phyloP scores from a whole-genome alignment of 2,113 vertebrate genomes.

The Petroica traversi region DNA sequence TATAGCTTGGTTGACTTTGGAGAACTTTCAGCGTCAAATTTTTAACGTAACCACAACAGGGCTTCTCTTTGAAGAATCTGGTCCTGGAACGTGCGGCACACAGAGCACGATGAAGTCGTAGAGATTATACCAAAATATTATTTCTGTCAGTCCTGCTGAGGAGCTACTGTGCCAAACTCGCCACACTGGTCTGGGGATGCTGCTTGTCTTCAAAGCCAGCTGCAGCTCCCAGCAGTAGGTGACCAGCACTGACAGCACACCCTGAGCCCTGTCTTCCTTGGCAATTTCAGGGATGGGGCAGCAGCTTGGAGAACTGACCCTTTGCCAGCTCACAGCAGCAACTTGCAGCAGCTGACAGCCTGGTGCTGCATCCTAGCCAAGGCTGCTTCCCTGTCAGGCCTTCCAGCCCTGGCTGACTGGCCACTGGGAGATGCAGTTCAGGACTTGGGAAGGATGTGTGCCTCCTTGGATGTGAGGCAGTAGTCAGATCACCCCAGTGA shows the following conservation, averaged over 20 bases:
- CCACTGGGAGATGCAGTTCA: neutral
- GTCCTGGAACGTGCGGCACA: neutral
- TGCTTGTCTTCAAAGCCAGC: neutral
- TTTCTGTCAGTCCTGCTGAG: neutral
- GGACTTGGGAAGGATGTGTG: neutral
- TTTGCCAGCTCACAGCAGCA: neutral
- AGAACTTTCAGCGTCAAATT: slow-evolving; percentile 14
- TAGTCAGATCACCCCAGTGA: neutral
- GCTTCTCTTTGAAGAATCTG: neutral
- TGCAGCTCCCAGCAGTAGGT: neutral
- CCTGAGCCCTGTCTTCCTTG: neutral
- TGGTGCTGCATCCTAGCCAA: neutral
- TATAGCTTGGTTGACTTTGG: slow-evolving; percentile 33
- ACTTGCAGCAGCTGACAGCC: neutral
- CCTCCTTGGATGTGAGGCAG: neutral
- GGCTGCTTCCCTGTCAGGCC: neutral
- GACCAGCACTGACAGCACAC: neutral
- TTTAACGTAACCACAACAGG: slow-evolving; percentile 1
- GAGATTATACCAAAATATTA: neutral
- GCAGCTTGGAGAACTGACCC: neutral
- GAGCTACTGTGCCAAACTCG: neutral
- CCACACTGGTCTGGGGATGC: neutral
- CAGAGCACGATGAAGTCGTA: neutral
- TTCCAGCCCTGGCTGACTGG: neutral
- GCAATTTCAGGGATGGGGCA: neutral